These are phyloP conservation scores for Meteorus cinctellus DNA, from an alignment of 2,888 invertebrate genomes.

Conservation along the genomic window DNA sequence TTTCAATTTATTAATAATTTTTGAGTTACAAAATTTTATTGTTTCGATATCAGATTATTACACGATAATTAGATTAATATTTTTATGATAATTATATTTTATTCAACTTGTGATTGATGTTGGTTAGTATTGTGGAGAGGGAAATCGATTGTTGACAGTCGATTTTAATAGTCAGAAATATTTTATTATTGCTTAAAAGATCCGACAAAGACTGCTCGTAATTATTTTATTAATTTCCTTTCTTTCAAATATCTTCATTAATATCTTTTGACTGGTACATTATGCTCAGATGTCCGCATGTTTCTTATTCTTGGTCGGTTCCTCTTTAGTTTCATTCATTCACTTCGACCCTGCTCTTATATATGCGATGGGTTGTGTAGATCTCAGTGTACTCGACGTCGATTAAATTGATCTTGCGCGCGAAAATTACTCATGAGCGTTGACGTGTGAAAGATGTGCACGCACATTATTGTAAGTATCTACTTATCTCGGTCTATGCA, in stretches of 20 bases:
- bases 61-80: too few species aligned
- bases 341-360: constrained; percentile 38
- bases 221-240: constrained; percentile 68
- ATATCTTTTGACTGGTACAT: constrained; percentile 60
- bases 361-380: constrained; percentile 47
- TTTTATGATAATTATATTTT: too few species aligned
- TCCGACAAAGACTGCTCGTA: constrained; percentile 71
- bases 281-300: constrained; percentile 48
- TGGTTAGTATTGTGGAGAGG: too few species aligned
- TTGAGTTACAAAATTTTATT: too few species aligned
- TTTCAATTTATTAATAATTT: too few species aligned
- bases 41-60: too few species aligned
- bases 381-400: constrained; percentile 64
- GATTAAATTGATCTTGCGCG: constrained; percentile 67
- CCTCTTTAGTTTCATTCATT: constrained; percentile 20
- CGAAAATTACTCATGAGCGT: constrained; percentile 58
- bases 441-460: constrained; percentile 34
- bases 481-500: not conserved
- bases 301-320: constrained; percentile 30
- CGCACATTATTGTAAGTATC: not conserved
- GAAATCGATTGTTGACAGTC: too few species aligned
- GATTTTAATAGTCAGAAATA: not conserved
- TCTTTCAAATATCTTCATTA: constrained; percentile 73
- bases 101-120: too few species aligned
- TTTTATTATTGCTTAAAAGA: not conserved